These are phyloP conservation scores for Drosophila athabasca DNA, from an alignment of 1,140 invertebrate species.

Conservation along the genomic window DNA sequence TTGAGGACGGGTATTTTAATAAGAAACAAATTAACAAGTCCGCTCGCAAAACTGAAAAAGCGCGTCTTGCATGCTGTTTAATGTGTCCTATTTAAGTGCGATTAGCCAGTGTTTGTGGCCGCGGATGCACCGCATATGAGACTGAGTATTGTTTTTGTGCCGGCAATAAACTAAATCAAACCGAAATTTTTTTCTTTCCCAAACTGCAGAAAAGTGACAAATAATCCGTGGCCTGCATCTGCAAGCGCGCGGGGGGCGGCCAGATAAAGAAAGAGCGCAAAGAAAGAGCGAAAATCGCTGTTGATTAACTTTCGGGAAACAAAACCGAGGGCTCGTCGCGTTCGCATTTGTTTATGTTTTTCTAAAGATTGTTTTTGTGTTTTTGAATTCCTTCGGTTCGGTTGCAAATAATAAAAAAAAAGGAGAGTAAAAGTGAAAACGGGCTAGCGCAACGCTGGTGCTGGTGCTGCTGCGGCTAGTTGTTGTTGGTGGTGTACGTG, in stretches of 20 bases:
- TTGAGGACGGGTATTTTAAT: conserved; percentile 69
- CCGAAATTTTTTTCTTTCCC: conserved; percentile 48
- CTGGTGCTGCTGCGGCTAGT: conserved; percentile 11
- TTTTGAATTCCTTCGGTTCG: too few relatives aligned
- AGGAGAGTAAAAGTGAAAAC: conserved; percentile 17
- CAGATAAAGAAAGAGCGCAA: conserved; percentile 15
- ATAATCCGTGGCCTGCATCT: conserved; percentile 33
- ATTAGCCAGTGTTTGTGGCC: conserved; percentile 13
- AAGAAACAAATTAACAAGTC: conserved; percentile 60
- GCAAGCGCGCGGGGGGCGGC: conserved; percentile 20
- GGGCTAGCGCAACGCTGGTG: conserved; percentile 4
- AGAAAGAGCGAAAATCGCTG: conserved; percentile 4
- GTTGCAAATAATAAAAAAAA: background rate
- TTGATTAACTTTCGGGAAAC: too few relatives aligned
- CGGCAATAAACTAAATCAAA: conserved; percentile 55
- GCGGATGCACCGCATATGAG: conserved; percentile 3
- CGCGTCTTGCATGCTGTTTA: conserved; percentile 10
- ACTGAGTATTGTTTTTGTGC: conserved; percentile 61
- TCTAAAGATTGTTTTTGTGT: conserved; percentile 15
- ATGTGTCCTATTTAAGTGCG: conserved; percentile 26
- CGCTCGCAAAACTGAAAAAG: conserved; percentile 45
- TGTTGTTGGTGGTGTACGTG: conserved; percentile 48
- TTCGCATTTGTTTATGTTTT: conserved; percentile 29
- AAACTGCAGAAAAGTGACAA: conserved; percentile 55
- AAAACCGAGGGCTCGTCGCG: conserved; percentile 2